These are phyloP conservation scores for Acomys russatus DNA, from an alignment of 2,797 vertebrate species.

Conservation along the genomic window DNA sequence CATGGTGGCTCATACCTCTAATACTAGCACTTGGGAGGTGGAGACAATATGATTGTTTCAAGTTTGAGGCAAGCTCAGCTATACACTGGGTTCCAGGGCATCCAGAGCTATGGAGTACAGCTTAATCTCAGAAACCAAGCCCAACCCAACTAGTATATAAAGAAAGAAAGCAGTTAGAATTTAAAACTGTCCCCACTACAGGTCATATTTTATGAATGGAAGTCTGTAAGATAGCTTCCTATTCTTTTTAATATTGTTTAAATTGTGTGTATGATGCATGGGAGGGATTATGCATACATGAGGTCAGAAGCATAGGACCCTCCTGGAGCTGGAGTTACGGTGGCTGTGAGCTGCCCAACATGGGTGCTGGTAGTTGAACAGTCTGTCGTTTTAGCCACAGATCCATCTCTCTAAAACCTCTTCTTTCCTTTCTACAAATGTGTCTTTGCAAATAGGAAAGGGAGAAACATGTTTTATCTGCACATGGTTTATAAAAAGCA, in stretches of 20 bases:
- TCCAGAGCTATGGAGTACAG: not conserved
- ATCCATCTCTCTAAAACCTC: not conserved
- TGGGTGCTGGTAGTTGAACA: not conserved
- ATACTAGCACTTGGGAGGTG: not conserved
- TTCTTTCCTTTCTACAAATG: not conserved
- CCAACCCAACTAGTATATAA: not conserved
- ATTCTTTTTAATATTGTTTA: not conserved
- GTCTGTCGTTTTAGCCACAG: not conserved
- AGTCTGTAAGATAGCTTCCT: not conserved
- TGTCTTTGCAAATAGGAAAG: not conserved
- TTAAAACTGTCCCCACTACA: not conserved
- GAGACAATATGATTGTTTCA: not conserved
- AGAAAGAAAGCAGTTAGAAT: not conserved
- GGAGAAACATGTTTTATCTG: not conserved
- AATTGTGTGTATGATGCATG: not conserved
- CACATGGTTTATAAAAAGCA: not conserved
- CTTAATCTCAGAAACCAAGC: not conserved
- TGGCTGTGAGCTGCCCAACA: not conserved
- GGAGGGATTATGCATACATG: not conserved
- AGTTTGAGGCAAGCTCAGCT: not conserved
- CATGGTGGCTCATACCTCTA: not conserved
- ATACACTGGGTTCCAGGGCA: not conserved
- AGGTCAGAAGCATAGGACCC: not conserved
- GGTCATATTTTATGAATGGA: not conserved
- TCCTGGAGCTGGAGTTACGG: not conserved